Base-by-base conservation (phyloP, 1,140 invertebrate species). In the Zaprionus africanus region DNA sequence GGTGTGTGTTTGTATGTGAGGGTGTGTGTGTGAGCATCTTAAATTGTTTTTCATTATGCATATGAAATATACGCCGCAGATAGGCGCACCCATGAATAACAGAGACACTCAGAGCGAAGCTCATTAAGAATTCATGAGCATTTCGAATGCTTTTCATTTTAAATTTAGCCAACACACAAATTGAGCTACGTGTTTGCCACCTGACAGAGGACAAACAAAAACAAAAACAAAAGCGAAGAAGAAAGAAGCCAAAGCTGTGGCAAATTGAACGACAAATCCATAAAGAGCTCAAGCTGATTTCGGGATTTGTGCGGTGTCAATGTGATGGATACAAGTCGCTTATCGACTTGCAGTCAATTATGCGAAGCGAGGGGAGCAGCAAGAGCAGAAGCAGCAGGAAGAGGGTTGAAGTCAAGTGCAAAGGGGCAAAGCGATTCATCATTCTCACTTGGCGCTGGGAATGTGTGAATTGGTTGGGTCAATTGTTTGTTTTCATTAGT, bases 21-120 rank as follows among this genome's bases (percentile, higher is more conserved):
- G 57, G 60, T 61, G 31, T 53, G 17, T 59, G 19, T 28, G 15
- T 59, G 36, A 38, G 24, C 26, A 46, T 67, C 51, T 34, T 51
- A 65, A 69, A 74, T 61, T 67, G 43, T 68, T 80, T 81, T 84
- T 88, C 84, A 88, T 87, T 88, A 81, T 87, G 81, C 65, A 84
- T 82, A 81, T 69, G 65, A 74, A 71, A 68, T 61, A 61, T 34
- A 49, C 31, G 46, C 56, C 56, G 24, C 51, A 34, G 49, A 73
- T 68, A 67, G 64, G 46, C 71, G 49, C 38, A 41, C 49, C 58
- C 49, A 9, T 15, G 51, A 69, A 57, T 31, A 36, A 22, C 46
- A 12, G 17, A 67, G 57, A 49, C 31, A 31, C n/a, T 38, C 58
- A 49, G 22, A 68, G 26, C 17, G 60, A 53, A 28, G 49, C 60